A percentile compares a stretch with the other conserved stretches of the same genome.
Conservation (phyloP, 1,140 invertebrate species). For the Atta cephalotes region DNA sequence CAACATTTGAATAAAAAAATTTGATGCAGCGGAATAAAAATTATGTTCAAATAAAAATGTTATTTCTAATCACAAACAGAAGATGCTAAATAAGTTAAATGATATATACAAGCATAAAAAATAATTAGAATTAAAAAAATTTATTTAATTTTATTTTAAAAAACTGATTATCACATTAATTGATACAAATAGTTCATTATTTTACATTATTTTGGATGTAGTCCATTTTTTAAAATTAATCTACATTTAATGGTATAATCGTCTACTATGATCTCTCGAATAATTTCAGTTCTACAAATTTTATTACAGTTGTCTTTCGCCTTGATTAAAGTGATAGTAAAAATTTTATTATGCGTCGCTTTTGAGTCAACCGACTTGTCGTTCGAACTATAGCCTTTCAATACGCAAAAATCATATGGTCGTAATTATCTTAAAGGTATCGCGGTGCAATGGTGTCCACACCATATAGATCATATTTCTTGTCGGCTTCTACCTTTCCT, state of each 20-base stretch:
- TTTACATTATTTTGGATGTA: neutral
- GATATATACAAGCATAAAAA: neutral
- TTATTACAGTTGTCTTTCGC: constrained; percentile 42
- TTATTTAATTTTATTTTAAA: neutral
- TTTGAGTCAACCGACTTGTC: constrained; percentile 32
- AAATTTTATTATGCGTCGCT: constrained; percentile 54
- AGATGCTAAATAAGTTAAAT: neutral
- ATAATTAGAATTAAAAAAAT: neutral
- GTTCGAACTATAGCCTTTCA: constrained; percentile 64
- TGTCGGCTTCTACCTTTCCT: constrained; percentile 73
- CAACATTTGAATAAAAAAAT: neutral
- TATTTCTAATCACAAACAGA: neutral
- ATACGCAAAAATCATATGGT: constrained; percentile 73
- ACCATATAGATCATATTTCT: constrained; percentile 78
- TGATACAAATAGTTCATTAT: neutral
- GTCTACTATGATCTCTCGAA: neutral
- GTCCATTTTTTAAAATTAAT: neutral
- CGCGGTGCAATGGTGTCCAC: constrained; percentile 65
- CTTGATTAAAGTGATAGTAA: constrained; percentile 56
- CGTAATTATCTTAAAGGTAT: constrained; percentile 77
- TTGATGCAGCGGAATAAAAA: neutral
- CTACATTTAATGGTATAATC: neutral
- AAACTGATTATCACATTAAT: neutral
- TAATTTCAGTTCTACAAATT: neutral
- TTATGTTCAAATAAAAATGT: neutral